Evolutionary conservation across 2,888 invertebrate genomes (phyloP).

Genomic region (Eupeodes luniger): DNA sequence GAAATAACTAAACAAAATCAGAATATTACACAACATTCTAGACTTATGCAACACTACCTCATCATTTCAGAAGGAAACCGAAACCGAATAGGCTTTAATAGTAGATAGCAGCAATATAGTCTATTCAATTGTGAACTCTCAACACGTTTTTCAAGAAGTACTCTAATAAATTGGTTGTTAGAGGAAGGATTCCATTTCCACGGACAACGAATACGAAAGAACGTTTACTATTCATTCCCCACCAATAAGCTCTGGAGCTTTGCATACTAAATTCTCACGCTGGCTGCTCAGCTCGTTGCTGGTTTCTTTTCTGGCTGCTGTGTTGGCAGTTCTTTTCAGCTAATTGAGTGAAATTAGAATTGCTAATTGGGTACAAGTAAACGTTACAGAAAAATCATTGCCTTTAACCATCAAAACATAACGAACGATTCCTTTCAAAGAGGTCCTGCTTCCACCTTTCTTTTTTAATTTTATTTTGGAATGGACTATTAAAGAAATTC

Average conservation of each 20-base stretch:
- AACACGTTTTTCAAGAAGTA: constrained; percentile 29
- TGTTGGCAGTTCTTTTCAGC: neutral
- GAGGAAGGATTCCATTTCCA: neutral
- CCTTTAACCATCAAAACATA: neutral
- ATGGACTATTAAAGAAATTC: neutral
- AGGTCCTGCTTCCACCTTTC: neutral
- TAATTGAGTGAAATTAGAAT: constrained; percentile 31
- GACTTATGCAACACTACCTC: neutral
- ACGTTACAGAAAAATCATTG: constrained; percentile 1
- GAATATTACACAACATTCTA: neutral
- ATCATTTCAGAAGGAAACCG: neutral
- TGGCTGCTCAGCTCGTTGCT: neutral
- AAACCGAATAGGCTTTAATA: neutral
- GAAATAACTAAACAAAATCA: neutral
- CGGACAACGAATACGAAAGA: neutral
- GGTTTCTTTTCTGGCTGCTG: no score
- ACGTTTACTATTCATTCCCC: constrained; percentile 2
- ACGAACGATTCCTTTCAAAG: neutral
- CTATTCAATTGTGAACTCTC: constrained; percentile 20
- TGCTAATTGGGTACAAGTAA: constrained; percentile 1
- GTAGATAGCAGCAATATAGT: no score
- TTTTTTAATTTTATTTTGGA: neutral
- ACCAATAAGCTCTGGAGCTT: constrained; percentile 5
- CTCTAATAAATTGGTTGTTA: constrained; percentile 31
- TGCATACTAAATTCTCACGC: constrained; percentile 18